These are phyloP conservation scores for Eupithecia pulchellata DNA, from an alignment of 2,888 invertebrate genomes.

Conservation along the genomic window DNA sequence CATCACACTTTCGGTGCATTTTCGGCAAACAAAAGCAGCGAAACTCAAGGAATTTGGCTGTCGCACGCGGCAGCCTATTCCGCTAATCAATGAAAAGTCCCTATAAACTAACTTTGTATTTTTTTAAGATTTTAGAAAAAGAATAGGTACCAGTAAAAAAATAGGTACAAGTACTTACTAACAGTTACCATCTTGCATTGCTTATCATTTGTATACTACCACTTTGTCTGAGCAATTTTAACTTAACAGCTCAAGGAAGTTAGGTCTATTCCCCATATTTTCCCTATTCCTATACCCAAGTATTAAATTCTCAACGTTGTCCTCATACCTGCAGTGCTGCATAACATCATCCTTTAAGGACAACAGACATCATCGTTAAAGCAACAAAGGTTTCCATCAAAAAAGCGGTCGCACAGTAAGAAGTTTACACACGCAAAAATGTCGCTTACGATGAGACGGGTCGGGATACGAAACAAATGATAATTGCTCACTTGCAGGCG, in stretches of 20 bases:
- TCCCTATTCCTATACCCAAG: not conserved
- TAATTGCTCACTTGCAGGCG: constrained; percentile 73
- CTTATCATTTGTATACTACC: too few species aligned
- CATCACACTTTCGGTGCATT: constrained; percentile 12
- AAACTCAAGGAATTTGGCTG: too few species aligned
- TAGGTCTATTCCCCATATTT: not conserved
- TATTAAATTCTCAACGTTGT: not conserved
- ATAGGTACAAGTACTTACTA: not conserved
- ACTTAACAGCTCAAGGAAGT: too few species aligned
- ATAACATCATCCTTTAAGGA: constrained; percentile 10
- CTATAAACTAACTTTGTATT: not conserved
- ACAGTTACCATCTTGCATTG: not conserved
- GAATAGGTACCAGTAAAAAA: not conserved
- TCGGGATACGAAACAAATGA: constrained; percentile 52
- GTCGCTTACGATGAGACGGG: constrained; percentile 28
- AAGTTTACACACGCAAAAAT: constrained; percentile 27
- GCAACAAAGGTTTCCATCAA: constrained; percentile 23
- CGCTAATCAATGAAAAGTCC: not conserved
- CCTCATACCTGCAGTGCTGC: not conserved
- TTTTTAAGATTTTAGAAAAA: not conserved
- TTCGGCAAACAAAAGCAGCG: not conserved
- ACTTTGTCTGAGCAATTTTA: too few species aligned
- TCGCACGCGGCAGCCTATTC: not conserved
- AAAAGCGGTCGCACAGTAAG: constrained; percentile 25
- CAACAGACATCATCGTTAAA: too few species aligned